Percentiles rank a stretch among this genome's conserved stretches.
Conservation (phyloP, 2,888 invertebrate species). For the Apodemia hepburni region DNA sequence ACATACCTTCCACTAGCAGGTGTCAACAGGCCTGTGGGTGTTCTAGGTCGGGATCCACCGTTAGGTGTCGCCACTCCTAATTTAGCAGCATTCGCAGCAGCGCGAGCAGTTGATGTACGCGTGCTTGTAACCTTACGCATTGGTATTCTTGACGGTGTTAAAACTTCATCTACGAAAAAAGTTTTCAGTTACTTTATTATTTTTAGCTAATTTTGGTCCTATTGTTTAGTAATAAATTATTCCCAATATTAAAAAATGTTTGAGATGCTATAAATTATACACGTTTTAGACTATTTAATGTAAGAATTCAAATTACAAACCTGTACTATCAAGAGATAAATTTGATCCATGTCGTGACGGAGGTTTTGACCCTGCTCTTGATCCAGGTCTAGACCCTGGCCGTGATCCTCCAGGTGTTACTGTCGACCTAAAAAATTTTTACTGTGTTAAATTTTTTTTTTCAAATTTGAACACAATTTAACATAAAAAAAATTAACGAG, state of each 20-base stretch:
- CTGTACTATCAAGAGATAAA: conserved; percentile 93
- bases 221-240: too few relatives aligned
- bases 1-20: conserved; percentile 88
- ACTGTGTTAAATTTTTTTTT: neutral
- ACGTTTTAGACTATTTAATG: too few relatives aligned
- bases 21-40: conserved; percentile 88
- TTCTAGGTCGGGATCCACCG: conserved; percentile 84
- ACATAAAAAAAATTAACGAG: neutral
- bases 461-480: neutral
- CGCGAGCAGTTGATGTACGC: conserved; percentile 72
- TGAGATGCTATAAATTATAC: too few relatives aligned
- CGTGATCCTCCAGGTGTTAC: conserved; percentile 90
- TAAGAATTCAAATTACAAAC: conserved; percentile 58
- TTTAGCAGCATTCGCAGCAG: conserved; percentile 81
- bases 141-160: conserved; percentile 91
- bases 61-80: conserved; percentile 80
- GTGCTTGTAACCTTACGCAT: conserved; percentile 84
- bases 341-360: conserved; percentile 96
- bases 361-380: conserved; percentile 93
- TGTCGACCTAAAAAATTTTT: conserved; percentile 72
- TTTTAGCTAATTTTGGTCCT: too few relatives aligned
- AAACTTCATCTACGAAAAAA: conserved; percentile 82
- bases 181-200: too few relatives aligned
- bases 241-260: too few relatives aligned
- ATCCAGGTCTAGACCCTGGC: conserved; percentile 92